Percentiles rank a stretch among this genome's conserved stretches.
Evolutionary conservation across 2,888 invertebrate genomes (phyloP).

Genomic region (Malthinus seriepunctatus): DNA sequence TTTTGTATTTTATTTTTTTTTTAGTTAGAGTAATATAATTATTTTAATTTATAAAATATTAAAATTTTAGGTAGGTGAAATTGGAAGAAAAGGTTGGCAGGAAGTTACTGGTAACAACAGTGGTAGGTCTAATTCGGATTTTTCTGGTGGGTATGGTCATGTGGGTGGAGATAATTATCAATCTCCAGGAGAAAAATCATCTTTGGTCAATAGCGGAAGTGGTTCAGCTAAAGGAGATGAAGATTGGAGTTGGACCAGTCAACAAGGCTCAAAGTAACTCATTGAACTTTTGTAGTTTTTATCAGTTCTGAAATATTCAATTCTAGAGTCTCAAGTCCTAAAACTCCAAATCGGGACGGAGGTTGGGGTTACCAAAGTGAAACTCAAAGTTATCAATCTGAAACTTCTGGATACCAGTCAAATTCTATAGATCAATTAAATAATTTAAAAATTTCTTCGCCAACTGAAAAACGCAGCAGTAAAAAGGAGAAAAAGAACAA

Average conservation of each 20-base stretch:
- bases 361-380: constrained; percentile 50
- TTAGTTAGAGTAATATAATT: no score
- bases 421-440: constrained; percentile 44
- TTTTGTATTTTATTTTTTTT: no score
- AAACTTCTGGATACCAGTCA: constrained; percentile 47
- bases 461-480: constrained; percentile 34
- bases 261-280: constrained; percentile 53
- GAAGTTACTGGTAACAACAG: constrained; percentile 47
- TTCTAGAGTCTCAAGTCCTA: constrained; percentile 52
- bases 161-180: constrained; percentile 53
- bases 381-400: constrained; percentile 47
- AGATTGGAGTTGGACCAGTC: constrained; percentile 53
- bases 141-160: constrained; percentile 50
- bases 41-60: not conserved
- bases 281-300: no score
- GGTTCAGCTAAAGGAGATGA: constrained; percentile 45
- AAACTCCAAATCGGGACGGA: constrained; percentile 42
- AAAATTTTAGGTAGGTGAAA: constrained; percentile 63
- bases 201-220: constrained; percentile 52
- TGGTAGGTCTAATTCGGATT: constrained; percentile 34
- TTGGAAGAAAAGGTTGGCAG: constrained; percentile 68
- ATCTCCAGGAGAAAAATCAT: constrained; percentile 55
- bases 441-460: constrained; percentile 44
- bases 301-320: not conserved
- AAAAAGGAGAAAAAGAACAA: constrained; percentile 45